Evolutionary conservation across 2,888 invertebrate genomes (phyloP), one percentile per base, ranked within the genome.

Genomic region (Trimorus sp.): DNA sequence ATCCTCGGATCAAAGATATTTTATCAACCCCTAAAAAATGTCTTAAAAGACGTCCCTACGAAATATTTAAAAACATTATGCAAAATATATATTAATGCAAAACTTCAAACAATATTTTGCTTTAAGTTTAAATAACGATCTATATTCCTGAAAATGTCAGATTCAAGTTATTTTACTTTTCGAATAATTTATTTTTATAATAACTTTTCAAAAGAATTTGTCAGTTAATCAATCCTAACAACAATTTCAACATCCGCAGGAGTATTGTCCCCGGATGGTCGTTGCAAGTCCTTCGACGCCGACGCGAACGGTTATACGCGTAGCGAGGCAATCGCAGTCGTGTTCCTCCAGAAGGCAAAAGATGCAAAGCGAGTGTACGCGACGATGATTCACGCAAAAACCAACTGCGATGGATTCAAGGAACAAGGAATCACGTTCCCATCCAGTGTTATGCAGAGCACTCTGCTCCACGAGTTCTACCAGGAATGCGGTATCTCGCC

Each of bases 251-350:
- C 1, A 45, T 45, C 6, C n/a, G 9, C 51, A 91, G 96, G 96
- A 75, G 96, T 96, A 87, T 91, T 99, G 5, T 96, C 98, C 1
- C 92, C 94, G 0, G 96, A 98, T 83, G 98, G 99, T 0, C 94
- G 94, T 62, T 98, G 98, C 92, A 97, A 97, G 89, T 95, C 97
- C 53, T 99, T 99, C 89, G 99, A 99, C 92, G 95, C 95, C 83
- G 93, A 94, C 63, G 97, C 96, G 15, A 94, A 95, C 86, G 97
- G 98, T 0, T 98, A 97, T 87, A 95, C 95, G 0, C 94, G 97
- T n/a, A 95, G 97, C 12, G 98, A 98, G 91, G 95, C 96, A 0
- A 92, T 97, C 3, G 94, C 94, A 5, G 94, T 95, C 0, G 88
- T 95, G 48, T 94, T 95, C 86, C 89, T 98, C 15, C 97, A 98